Base-by-base conservation (phyloP, 2,113 vertebrate species). In the Passer montanus region DNA sequence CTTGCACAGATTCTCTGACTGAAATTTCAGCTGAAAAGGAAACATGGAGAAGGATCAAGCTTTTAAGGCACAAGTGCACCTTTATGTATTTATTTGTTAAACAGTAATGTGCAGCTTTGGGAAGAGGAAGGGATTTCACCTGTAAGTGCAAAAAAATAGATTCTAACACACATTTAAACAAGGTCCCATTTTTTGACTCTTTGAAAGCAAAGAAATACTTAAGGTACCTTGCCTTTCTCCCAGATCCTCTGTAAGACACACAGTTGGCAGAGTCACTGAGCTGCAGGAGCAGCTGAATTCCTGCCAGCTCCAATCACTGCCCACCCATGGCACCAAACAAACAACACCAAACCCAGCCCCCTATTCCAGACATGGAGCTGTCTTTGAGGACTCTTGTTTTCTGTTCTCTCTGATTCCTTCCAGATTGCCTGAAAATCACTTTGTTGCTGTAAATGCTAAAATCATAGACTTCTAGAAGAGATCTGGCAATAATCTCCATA, bases 141-240 rank as follows among this genome's bases (percentile, higher is more conserved):
- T 80, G 0, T 23, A 50, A 62, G 35, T n/a, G 28, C 31, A 46
- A 76, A 46, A 44, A 66, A 63, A 23, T 7, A 5, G 13, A n/a
- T 84, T 37, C 1, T 27, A 37, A 62, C 18, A 7, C 6, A 21
- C 6, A 16, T 64, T 64, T 66, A 35, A 72, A 39, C 9, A 24
- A 7, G 0, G 0, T 21, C 46, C 10, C 1, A 0, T 41, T 90
- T 84, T 74, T 56, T 4, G 2, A 21, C 46, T 63, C 23, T 24
- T 22, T 10, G 20, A 69, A 41, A 68, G 16, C 14, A 56, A 84
- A 46, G 8, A 70, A 70, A 19, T 46, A 13, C 39, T 67, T 33
- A 4, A 41, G 3, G 10, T 21, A 19, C 30, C 11, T 91, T 55
- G 9, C 35, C 77, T 5, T 66, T 35, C 28, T 68, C 49, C 59